Evolutionary conservation across 2,113 vertebrate species (phyloP).

Genomic region (Cephalopholis sonnerati): DNA sequence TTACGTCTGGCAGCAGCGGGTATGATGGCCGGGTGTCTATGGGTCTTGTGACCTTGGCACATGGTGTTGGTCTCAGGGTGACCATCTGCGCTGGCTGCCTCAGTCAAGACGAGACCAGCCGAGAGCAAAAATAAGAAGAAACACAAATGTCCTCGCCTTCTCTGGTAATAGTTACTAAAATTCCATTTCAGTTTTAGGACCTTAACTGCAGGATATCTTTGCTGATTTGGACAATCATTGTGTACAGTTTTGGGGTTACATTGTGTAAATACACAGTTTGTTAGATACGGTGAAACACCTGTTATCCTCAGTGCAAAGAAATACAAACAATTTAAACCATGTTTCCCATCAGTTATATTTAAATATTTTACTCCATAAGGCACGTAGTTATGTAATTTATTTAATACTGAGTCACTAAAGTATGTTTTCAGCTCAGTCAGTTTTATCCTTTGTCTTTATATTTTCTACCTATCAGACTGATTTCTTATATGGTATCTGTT

Average conservation of each 20-base stretch:
- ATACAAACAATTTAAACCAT: neutral
- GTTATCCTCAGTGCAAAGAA: neutral
- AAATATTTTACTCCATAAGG: neutral
- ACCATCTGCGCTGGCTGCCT: slow-evolving; percentile 78
- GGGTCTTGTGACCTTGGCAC: slow-evolving; percentile 72
- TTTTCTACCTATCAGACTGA: neutral
- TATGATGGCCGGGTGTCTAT: neutral
- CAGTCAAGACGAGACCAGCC: slow-evolving; percentile 15
- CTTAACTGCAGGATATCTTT: neutral
- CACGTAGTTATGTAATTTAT: neutral
- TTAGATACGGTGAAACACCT: too few relatives aligned
- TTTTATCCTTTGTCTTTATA: neutral
- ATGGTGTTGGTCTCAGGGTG: slow-evolving; percentile 52
- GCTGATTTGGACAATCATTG: neutral
- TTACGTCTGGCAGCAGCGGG: slow-evolving; percentile 26
- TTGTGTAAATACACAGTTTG: neutral
- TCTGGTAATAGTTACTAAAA: neutral
- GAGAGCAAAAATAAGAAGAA: slow-evolving; percentile 36
- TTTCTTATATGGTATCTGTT: neutral
- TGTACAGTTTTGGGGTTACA: neutral
- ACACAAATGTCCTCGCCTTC: neutral
- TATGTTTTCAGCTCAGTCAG: neutral
- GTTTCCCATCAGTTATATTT: neutral
- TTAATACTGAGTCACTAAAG: neutral
- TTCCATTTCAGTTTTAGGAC: neutral